Base-by-base conservation (phyloP, 1,140 invertebrate species). In the Brachionus rubens region DNA sequence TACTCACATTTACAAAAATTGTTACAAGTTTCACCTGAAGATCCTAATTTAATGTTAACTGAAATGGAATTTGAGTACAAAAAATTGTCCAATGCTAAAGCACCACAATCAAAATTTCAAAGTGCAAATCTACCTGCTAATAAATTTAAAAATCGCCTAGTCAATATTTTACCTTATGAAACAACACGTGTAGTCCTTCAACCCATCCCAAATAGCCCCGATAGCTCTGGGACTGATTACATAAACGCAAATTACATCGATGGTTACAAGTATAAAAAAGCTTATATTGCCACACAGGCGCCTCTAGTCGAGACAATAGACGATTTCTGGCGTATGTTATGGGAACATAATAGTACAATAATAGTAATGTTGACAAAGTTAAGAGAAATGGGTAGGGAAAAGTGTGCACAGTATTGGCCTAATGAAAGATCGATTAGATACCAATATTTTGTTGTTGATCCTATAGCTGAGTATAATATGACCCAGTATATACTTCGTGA, bases 291-390 rank as follows among this genome's bases (percentile, higher is more conserved):
- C 0, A 97, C 96, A 4, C 97, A 99, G 86, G 96, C 95, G 9
- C 96, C 97, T 0, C 85, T 98, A 14, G 89, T 89, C 26, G 93
- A 98, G 79, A 99, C 97, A 0, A 93, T 93, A 0, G 94, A 97
- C 79, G 96, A 99, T 82, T 95, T 99, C 80, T 99, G 97, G 97
- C 88, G 96, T 77, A 98, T 98, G 96, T 86, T 99, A n/a, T 99
- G 96, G 96, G 96, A 99, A 83, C 94, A 99, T 82, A 98, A 99
- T 84, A 98, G 94, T 0, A 98, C 94, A 4, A 99, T 99, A 83
- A 91, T 99, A 41, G 96, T 98, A 9, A 99, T 98, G 95, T 86
- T 99, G 41, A 98, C 94, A 3, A 98, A 98, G 85, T 87, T 96
- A 19, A 92, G 96, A 83, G 95, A 98, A 86, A 94, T 96, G 91